phyloP scores from a whole-genome alignment of 2,888 invertebrate genomes.

The Noctua janthina region DNA sequence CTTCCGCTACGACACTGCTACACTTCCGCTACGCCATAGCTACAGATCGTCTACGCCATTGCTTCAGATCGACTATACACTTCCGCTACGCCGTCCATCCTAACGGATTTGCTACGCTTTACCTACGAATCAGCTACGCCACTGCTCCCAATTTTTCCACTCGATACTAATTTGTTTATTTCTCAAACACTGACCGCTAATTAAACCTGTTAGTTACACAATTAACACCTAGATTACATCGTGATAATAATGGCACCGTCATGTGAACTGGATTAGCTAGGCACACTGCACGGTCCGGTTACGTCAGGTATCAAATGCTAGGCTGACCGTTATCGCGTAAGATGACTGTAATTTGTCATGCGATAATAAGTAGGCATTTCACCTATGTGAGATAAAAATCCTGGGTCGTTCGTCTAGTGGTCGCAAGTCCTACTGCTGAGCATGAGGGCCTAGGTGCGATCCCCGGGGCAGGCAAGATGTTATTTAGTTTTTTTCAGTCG shows the following conservation, averaged over 20 bases:
- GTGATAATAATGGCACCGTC: constrained; percentile 20
- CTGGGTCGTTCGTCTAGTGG: background rate
- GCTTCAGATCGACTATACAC: background rate
- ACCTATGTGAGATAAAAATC: background rate
- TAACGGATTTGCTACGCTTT: background rate
- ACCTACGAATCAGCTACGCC: background rate
- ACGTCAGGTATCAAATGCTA: constrained; percentile 41
- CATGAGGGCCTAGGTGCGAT: background rate
- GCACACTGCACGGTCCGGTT: constrained; percentile 31
- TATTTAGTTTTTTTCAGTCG: background rate
- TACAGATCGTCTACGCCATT: background rate
- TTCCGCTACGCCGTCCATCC: background rate
- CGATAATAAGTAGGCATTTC: background rate
- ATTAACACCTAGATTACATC: constrained; percentile 38
- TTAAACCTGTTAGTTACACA: constrained; percentile 44
- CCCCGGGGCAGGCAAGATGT: no score
- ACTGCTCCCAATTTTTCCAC: constrained; percentile 1
- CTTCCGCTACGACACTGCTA: background rate
- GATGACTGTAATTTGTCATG: constrained; percentile 13
- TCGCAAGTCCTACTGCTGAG: background rate
- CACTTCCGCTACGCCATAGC: background rate
- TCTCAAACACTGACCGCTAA: constrained; percentile 25
- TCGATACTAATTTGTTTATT: background rate
- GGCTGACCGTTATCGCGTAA: constrained; percentile 37
- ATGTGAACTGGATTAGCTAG: constrained; percentile 46